phyloP scores from a whole-genome alignment of 2,797 vertebrate genomes.

The Atherinosoma microstoma region DNA sequence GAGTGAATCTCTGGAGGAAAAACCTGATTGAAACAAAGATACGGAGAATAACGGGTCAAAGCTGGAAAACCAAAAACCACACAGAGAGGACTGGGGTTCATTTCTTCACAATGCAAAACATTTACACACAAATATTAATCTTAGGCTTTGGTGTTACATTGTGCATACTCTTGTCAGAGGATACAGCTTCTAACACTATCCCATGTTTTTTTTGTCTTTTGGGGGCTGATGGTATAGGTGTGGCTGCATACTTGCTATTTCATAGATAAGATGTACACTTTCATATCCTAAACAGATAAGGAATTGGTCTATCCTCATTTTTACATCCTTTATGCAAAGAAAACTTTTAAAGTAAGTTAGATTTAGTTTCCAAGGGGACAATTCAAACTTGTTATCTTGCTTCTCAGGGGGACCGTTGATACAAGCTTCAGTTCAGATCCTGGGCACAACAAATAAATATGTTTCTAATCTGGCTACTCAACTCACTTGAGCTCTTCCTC shows the following conservation, averaged over 20 bases:
- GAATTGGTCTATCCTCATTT: too few relatives aligned
- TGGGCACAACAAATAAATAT: neutral
- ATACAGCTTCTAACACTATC: neutral
- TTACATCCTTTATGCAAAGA: neutral
- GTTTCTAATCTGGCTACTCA: neutral
- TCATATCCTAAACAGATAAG: too few relatives aligned
- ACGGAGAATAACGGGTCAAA: neutral
- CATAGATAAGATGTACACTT: neutral
- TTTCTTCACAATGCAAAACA: neutral
- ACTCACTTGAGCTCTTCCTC: slow-evolving; percentile 94
- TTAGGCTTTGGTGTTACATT: neutral
- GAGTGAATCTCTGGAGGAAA: slow-evolving; percentile 94
- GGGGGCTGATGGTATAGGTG: neutral
- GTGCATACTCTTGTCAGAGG: neutral
- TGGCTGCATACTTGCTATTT: neutral
- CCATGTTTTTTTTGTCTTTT: neutral
- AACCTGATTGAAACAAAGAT: slow-evolving; percentile 79
- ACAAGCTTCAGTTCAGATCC: neutral
- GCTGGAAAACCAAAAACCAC: neutral
- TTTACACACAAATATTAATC: too few relatives aligned
- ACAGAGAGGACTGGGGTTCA: neutral
- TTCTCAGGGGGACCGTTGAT: neutral
- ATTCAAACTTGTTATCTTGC: neutral
- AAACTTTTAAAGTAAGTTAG: neutral
- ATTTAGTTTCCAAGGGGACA: neutral